These are phyloP conservation scores for Microplitis deprimator DNA, from an alignment of 2,888 invertebrate species.

Conservation along the genomic window DNA sequence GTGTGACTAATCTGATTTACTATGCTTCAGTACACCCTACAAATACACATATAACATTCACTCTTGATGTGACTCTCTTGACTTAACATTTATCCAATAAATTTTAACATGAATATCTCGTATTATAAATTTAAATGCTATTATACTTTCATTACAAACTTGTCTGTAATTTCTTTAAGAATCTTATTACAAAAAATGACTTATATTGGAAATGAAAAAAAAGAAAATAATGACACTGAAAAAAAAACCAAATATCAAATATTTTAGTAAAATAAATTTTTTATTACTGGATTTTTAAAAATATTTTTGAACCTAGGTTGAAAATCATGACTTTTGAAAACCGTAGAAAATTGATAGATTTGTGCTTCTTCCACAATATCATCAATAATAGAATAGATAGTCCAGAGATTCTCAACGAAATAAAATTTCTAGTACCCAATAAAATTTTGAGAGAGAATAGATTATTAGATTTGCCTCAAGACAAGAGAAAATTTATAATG, in stretches of 20 bases:
- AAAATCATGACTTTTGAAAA: no score
- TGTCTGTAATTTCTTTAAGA: neutral
- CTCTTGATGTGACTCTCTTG: neutral
- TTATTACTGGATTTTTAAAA: no score
- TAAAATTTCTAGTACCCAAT: neutral
- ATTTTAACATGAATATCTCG: neutral
- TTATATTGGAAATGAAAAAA: neutral
- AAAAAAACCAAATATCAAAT: no score
- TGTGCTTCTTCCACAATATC: neutral
- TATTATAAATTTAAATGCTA: neutral
- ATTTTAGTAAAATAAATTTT: no score
- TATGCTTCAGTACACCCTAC: constrained; percentile 4
- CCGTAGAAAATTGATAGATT: neutral
- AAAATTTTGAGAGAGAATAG: neutral
- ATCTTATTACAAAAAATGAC: neutral
- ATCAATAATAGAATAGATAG: neutral
- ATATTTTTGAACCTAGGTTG: no score
- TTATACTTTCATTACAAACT: neutral
- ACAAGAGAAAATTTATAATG: neutral
- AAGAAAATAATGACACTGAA: neutral
- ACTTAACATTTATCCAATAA: constrained; percentile 6
- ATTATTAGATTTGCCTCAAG: neutral
- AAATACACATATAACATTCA: constrained; percentile 11
- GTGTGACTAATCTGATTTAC: constrained; percentile 24
- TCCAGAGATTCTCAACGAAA: neutral